Conservation (phyloP, 2,888 invertebrate species). For the Agrilus cyanescens region DNA sequence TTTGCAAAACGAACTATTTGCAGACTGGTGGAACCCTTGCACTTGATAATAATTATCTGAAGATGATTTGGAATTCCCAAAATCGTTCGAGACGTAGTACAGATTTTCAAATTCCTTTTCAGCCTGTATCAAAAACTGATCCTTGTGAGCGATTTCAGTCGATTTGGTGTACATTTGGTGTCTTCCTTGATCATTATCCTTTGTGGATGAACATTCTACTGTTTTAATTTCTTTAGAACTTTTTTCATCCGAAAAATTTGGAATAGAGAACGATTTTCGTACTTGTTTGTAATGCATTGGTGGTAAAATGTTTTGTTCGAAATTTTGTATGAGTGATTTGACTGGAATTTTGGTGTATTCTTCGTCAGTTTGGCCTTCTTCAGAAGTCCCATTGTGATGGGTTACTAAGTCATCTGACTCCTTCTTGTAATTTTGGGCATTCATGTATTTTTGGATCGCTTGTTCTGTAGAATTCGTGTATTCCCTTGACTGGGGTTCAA, state of each 20-base stretch:
- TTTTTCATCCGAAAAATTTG: not conserved
- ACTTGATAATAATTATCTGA: conserved; percentile 19
- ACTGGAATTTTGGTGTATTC: conserved; percentile 36
- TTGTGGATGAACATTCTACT: not conserved
- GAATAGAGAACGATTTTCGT: conserved; percentile 26
- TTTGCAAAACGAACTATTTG: conserved; percentile 32
- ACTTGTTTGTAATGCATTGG: conserved; percentile 42
- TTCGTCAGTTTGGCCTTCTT: conserved; percentile 20
- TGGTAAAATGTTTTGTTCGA: conserved; percentile 50
- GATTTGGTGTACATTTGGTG: not conserved
- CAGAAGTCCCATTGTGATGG: not conserved
- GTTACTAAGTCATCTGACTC: not conserved
- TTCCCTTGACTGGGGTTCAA: not conserved
- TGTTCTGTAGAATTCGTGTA: not conserved
- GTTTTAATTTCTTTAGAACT: not conserved
- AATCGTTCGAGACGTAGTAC: conserved; percentile 31
- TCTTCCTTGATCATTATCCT: no score
- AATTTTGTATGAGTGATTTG: conserved; percentile 43
- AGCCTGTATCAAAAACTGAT: conserved; percentile 21
- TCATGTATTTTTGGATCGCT: not conserved
- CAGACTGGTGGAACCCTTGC: conserved; percentile 24
- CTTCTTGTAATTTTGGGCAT: not conserved
- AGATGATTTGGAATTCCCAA: conserved; percentile 26
- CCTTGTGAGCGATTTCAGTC: conserved; percentile 6
- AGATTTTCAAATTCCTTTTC: conserved; percentile 30